phyloP scores from a whole-genome alignment of 1,140 invertebrate species.

The Himalopsyche phryganea region DNA sequence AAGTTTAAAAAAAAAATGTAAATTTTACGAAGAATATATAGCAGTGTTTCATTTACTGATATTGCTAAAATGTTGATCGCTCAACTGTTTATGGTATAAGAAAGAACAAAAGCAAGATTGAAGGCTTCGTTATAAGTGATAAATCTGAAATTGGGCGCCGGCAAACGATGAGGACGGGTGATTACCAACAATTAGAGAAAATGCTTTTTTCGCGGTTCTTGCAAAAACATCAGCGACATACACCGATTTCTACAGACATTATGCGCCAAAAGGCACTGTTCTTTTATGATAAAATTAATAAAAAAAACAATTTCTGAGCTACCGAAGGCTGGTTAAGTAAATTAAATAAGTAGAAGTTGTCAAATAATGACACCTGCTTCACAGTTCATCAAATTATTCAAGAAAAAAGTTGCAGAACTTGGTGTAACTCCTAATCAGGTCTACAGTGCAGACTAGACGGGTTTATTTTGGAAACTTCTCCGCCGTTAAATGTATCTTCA shows the following conservation, averaged over 20 bases:
- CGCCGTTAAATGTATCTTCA: not conserved
- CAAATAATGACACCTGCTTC: too few species aligned
- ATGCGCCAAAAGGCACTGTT: slow-evolving; percentile 38
- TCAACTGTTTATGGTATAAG: slow-evolving; percentile 32
- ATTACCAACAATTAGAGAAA: slow-evolving; percentile 38
- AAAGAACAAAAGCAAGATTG: slow-evolving; percentile 35
- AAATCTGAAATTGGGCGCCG: slow-evolving; percentile 36
- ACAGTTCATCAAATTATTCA: too few species aligned
- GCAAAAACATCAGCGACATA: slow-evolving; percentile 38
- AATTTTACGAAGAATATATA: slow-evolving; percentile 31
- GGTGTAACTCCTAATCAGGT: not conserved
- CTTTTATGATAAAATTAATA: slow-evolving; percentile 39
- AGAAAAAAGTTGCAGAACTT: not conserved
- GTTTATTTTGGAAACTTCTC: not conserved
- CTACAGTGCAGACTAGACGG: not conserved
- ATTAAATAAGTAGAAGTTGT: slow-evolving; percentile 24
- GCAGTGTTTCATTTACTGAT: slow-evolving; percentile 25
- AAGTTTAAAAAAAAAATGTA: not conserved
- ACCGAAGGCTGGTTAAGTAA: slow-evolving; percentile 39
- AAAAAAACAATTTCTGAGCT: slow-evolving; percentile 40
- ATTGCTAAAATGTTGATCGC: slow-evolving; percentile 33
- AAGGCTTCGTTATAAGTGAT: slow-evolving; percentile 36
- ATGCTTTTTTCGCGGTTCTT: slow-evolving; percentile 35
- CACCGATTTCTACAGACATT: slow-evolving; percentile 38
- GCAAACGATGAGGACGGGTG: slow-evolving; percentile 39